These are phyloP conservation scores for Muricea muricata DNA, from an alignment of 92 coral and sea anemone species.

Conservation along the genomic window DNA sequence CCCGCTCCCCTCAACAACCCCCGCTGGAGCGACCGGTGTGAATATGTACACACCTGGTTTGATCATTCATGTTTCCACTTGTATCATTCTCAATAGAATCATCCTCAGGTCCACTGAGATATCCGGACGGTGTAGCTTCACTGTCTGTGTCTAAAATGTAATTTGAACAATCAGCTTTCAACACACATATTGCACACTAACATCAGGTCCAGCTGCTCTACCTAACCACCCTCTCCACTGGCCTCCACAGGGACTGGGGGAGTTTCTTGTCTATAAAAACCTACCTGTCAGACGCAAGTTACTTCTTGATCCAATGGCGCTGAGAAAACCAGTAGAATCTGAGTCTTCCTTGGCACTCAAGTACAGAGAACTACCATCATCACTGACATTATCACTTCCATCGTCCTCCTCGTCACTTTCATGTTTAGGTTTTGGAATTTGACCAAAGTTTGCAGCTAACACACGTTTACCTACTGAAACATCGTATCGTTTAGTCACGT, in stretches of 20 bases:
- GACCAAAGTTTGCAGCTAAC: constrained; percentile 41
- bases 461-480: constrained; percentile 29
- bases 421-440: not conserved
- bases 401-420: not conserved
- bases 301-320: constrained; percentile 25
- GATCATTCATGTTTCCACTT: not conserved
- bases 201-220: no score
- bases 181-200: no score
- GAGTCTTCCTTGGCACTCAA: constrained; percentile 88
- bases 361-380: constrained; percentile 83
- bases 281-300: not conserved
- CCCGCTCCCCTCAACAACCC: no score
- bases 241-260: no score
- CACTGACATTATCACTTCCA: constrained; percentile 42
- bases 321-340: constrained; percentile 33
- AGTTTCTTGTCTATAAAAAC: not conserved
- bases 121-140: constrained; percentile 42
- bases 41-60: constrained; percentile 28
- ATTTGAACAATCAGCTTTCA: not conserved
- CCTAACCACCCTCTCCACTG: no score
- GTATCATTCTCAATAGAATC: not conserved
- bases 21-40: no score
- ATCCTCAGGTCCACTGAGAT: constrained; percentile 28
- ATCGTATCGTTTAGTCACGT: not conserved
- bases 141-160: constrained; percentile 28